Conservation (phyloP, 2,113 vertebrate species). For the Antechinus stuartii region DNA sequence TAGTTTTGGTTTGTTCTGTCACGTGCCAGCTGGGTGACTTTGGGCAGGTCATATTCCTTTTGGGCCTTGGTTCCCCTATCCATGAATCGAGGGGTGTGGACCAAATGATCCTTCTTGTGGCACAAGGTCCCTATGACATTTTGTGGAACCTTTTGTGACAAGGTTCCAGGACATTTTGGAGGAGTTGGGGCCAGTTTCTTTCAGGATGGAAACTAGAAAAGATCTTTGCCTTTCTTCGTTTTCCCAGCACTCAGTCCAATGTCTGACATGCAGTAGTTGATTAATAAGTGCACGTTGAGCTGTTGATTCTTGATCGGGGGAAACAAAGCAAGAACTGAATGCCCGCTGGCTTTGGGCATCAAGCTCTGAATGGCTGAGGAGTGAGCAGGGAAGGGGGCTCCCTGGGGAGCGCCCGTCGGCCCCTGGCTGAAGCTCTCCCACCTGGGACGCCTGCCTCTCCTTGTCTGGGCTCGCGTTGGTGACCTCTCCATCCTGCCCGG, state of each 20-base stretch:
- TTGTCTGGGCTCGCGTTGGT: background rate
- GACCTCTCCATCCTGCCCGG: background rate
- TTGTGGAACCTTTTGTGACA: too few species aligned
- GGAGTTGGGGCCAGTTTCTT: background rate
- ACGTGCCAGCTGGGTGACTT: background rate
- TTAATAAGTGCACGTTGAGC: background rate
- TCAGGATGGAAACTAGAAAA: background rate
- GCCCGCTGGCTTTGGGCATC: background rate
- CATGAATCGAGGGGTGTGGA: background rate
- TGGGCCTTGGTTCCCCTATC: background rate
- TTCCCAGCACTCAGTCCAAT: background rate
- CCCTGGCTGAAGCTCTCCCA: background rate
- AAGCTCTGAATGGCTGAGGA: background rate
- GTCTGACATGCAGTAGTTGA: background rate
- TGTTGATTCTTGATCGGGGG: background rate
- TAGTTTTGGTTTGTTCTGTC: background rate
- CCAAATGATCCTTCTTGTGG: background rate
- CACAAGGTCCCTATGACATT: background rate
- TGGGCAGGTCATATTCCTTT: background rate
- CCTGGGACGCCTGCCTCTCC: background rate
- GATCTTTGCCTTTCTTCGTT: background rate
- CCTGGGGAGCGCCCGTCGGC: too few species aligned
- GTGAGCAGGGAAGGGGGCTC: background rate
- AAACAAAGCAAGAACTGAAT: background rate
- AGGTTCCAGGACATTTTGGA: background rate